A percentile compares a stretch with the other conserved stretches of the same genome.
Conservation (phyloP, 2,113 vertebrate genomes). For the Opisthocomus hoazin region DNA sequence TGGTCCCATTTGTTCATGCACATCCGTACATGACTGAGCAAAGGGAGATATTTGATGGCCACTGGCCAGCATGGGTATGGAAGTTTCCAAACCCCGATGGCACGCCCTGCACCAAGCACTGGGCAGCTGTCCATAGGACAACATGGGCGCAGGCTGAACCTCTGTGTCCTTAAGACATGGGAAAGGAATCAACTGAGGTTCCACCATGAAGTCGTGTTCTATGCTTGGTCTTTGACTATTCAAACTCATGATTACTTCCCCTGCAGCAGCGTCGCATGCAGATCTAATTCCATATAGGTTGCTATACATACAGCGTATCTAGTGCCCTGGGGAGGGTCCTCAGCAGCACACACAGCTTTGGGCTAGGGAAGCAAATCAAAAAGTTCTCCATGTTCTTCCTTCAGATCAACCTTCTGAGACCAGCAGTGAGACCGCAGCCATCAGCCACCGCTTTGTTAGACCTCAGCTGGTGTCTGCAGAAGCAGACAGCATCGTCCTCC, state of each 20-base stretch:
- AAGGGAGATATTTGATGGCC: background rate
- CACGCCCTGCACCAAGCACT: rapidly evolving
- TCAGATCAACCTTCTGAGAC: background rate
- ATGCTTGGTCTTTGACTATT: background rate
- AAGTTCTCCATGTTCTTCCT: background rate
- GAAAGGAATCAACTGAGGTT: background rate
- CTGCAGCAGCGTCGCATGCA: background rate
- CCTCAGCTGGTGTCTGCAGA: background rate
- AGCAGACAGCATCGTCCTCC: background rate
- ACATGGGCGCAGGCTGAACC: rapidly evolving
- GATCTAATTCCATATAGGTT: too few relatives aligned
- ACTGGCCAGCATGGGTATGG: background rate
- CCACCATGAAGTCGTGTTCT: background rate
- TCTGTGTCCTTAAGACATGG: background rate
- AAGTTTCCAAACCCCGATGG: background rate
- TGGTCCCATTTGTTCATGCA: background rate
- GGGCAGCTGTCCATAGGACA: background rate
- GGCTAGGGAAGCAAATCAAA: background rate
- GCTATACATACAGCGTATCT: background rate
- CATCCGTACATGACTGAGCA: rapidly evolving
- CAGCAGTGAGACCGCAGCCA: background rate
- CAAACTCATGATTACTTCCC: too few relatives aligned
- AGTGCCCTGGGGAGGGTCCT: background rate
- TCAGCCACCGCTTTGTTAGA: background rate
- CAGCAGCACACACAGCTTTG: background rate